These are phyloP conservation scores for Periparus ater DNA, from an alignment of 2,797 vertebrate genomes.

Conservation along the genomic window DNA sequence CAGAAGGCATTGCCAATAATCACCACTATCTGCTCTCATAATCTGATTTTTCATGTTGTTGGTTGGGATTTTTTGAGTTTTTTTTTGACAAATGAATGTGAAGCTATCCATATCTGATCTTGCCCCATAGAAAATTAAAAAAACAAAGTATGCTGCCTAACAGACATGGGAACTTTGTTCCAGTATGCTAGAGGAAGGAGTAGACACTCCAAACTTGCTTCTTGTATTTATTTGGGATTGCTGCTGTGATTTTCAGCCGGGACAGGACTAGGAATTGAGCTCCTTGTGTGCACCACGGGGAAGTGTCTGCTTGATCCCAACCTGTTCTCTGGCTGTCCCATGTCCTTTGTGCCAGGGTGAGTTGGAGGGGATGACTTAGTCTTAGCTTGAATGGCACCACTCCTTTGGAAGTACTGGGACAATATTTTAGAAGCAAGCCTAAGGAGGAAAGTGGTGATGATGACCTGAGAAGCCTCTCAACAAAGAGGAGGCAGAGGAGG, in stretches of 20 bases:
- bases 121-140: neutral
- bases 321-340: neutral
- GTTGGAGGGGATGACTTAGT: neutral
- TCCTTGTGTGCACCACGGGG: neutral
- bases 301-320: neutral
- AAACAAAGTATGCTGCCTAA: neutral
- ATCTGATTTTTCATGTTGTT: neutral
- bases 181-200: neutral
- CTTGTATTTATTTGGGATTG: neutral
- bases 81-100: neutral
- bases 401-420: neutral
- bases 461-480: neutral
- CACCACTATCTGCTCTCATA: neutral
- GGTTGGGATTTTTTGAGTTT: fast-evolving
- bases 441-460: neutral
- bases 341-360: neutral
- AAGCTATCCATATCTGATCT: neutral
- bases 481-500: neutral
- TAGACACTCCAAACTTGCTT: neutral
- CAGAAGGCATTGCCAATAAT: neutral
- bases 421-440: fast-evolving
- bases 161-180: neutral
- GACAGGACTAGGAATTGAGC: neutral
- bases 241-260: neutral
- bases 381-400: neutral